A percentile compares a stretch with the other conserved stretches of the same genome.
These are phyloP conservation scores for Rhinella marina DNA, from an alignment of 2,797 vertebrate species.

Conservation along the genomic window DNA sequence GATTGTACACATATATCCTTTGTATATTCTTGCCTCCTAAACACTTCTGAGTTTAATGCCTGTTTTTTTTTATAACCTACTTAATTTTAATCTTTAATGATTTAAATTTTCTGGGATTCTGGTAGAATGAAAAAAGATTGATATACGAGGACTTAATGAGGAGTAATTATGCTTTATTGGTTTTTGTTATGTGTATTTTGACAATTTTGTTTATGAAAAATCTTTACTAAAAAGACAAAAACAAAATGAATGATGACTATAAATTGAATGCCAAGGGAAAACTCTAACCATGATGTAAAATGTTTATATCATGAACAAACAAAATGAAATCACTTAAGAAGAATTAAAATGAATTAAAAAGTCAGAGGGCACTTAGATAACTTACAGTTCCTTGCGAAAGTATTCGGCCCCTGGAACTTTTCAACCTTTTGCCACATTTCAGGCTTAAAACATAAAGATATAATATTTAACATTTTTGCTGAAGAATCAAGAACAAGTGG, in stretches of 20 bases:
- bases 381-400: too few species aligned
- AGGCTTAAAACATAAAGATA: too few species aligned
- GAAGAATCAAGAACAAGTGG: too few species aligned
- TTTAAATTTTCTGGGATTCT: too few species aligned
- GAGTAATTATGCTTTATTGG: not conserved
- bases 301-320: not conserved
- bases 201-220: not conserved
- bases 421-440: too few species aligned
- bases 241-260: not conserved
- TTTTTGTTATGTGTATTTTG: not conserved
- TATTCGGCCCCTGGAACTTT: too few species aligned
- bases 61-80: not conserved
- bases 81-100: too few species aligned
- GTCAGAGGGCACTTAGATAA: not conserved
- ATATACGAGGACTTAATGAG: not conserved
- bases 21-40: not conserved
- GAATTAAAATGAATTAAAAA: not conserved
- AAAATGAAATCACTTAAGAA: not conserved
- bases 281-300: not conserved
- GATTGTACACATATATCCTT: not conserved
- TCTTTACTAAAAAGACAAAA: not conserved
- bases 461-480: too few species aligned
- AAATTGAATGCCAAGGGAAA: not conserved
- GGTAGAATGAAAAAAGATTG: too few species aligned
- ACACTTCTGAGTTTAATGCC: not conserved